Percentiles rank a stretch among this genome's conserved stretches.
phyloP scores from a whole-genome alignment of 1,140 invertebrate species.

The Liolophura sinensis region DNA sequence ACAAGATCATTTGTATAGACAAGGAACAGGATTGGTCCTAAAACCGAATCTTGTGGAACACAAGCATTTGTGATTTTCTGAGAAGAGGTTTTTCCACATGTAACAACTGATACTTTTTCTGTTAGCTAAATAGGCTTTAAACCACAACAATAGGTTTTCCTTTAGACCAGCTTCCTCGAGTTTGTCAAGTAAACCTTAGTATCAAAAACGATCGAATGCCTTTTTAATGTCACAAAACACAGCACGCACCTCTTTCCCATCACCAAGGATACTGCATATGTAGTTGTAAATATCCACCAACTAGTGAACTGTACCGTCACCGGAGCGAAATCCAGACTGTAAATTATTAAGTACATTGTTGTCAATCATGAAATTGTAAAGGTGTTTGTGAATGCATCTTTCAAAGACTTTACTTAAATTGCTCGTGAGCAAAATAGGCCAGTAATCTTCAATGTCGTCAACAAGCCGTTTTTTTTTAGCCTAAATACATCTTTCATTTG shows the following conservation, averaged over 20 bases:
- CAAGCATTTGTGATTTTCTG: too few relatives aligned
- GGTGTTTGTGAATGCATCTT: constrained; percentile 14
- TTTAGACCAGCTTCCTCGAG: constrained; percentile 4
- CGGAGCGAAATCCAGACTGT: constrained; percentile 14
- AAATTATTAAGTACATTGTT: background rate
- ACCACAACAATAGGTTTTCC: constrained; percentile 7
- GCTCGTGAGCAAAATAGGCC: constrained; percentile 7
- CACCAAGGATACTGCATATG: constrained; percentile 10
- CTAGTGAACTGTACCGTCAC: constrained; percentile 17
- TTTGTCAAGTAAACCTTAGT: constrained; percentile 13
- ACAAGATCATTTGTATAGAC: constrained; percentile 15
- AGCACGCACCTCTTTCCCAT: constrained; percentile 10
- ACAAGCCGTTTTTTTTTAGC: too few relatives aligned
- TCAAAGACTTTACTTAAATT: constrained; percentile 11
- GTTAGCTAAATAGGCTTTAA: too few relatives aligned
- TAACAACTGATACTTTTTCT: too few relatives aligned
- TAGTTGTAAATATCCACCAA: constrained; percentile 14
- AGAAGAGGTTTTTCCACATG: too few relatives aligned
- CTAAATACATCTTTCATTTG: too few relatives aligned
- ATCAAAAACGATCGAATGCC: constrained; percentile 16
- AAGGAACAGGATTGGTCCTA: constrained; percentile 10
- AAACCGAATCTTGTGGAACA: constrained; percentile 12
- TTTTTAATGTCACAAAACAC: constrained; percentile 19
- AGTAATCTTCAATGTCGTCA: too few relatives aligned
- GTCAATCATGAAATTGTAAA: constrained; percentile 5